These are phyloP conservation scores for Cheumatopsyche charites DNA, from an alignment of 1,140 invertebrate genomes.

Conservation along the genomic window DNA sequence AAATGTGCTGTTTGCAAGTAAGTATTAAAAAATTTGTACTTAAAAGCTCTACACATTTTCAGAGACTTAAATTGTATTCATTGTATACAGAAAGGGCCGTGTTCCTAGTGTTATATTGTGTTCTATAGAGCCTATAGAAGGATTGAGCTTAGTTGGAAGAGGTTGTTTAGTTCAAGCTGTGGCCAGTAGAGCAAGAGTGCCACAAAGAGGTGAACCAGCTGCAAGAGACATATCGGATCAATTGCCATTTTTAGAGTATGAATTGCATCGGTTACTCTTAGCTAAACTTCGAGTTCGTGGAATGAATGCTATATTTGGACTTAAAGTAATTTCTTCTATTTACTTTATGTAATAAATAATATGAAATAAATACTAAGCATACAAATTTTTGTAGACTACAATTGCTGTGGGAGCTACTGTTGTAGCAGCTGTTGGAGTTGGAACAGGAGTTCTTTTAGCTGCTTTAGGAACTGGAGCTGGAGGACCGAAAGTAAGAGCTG, in stretches of 20 bases:
- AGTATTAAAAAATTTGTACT: conserved; percentile 34
- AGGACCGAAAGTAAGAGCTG: conserved; percentile 41
- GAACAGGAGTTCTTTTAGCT: conserved; percentile 44
- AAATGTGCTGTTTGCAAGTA: conserved; percentile 74
- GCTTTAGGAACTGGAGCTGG: conserved; percentile 39
- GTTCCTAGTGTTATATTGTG: conserved; percentile 91
- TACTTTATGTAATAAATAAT: too few species aligned
- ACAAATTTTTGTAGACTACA: conserved; percentile 65
- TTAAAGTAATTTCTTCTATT: conserved; percentile 63
- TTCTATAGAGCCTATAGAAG: conserved; percentile 83
- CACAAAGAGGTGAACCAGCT: conserved; percentile 82
- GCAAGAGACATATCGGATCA: conserved; percentile 94
- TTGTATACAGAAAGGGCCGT: conserved; percentile 69
- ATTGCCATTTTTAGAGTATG: conserved; percentile 94
- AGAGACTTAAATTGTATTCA: conserved; percentile 28
- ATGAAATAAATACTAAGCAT: neutral
- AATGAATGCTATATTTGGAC: conserved; percentile 91
- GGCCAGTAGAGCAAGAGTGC: conserved; percentile 79
- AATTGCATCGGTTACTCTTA: conserved; percentile 88
- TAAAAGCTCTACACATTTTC: neutral
- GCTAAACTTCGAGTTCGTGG: conserved; percentile 92
- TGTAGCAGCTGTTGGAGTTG: conserved; percentile 46
- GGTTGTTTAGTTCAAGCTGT: conserved; percentile 80
- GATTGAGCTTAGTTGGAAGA: conserved; percentile 73
- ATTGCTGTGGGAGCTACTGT: conserved; percentile 77